phyloP scores from a whole-genome alignment of 2,888 invertebrate species.

The Scaptodrosophila latifasciaeformis region DNA sequence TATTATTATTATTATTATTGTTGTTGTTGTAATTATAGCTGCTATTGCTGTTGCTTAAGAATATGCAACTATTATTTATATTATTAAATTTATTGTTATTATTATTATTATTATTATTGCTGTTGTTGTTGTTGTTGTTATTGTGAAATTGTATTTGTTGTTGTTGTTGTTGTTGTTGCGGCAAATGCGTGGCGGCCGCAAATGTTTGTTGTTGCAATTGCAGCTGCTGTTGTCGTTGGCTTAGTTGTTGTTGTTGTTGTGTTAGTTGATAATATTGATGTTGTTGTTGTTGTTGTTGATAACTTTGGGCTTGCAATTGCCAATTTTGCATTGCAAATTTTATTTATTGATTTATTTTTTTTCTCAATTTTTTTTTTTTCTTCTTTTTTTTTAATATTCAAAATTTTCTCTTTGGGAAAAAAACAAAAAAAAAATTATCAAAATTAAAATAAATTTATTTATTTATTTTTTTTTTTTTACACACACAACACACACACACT shows the following conservation, averaged over 20 bases:
- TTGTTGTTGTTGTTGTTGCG: slow-evolving; percentile 12
- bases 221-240: slow-evolving; percentile 21
- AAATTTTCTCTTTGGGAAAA: too few relatives aligned
- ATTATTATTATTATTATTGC: slow-evolving; percentile 15
- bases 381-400: slow-evolving; percentile 20
- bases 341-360: slow-evolving; percentile 5
- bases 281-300: slow-evolving; percentile 52
- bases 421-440: too few relatives aligned
- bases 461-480: slow-evolving; percentile 1
- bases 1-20: slow-evolving; percentile 14
- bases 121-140: slow-evolving; percentile 15
- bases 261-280: slow-evolving; percentile 28
- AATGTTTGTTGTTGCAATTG: slow-evolving; percentile 22
- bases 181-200: slow-evolving; percentile 17
- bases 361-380: slow-evolving; percentile 2
- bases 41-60: slow-evolving; percentile 12
- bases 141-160: slow-evolving; percentile 10
- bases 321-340: slow-evolving; percentile 70
- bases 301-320: slow-evolving; percentile 65
- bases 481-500: too few relatives aligned
- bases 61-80: slow-evolving; percentile 6
- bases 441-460: neutral
- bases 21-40: slow-evolving; percentile 11
- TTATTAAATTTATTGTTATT: slow-evolving; percentile 23
- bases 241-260: slow-evolving; percentile 31